A percentile compares a stretch with the other conserved stretches of the same genome.
These are phyloP conservation scores for Eublepharis macularius DNA, from an alignment of 2,113 vertebrate genomes.

Conservation along the genomic window DNA sequence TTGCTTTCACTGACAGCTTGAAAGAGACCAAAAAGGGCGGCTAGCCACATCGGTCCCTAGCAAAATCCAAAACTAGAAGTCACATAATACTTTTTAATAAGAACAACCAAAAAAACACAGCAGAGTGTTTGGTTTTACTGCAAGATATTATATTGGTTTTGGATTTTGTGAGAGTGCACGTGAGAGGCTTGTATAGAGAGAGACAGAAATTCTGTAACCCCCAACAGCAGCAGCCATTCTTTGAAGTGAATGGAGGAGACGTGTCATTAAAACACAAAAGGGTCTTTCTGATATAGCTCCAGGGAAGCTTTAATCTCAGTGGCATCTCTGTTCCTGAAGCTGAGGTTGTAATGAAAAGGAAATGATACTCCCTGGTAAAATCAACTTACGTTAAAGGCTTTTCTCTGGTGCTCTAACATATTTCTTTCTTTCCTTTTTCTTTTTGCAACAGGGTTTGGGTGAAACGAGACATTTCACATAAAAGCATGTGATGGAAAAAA, in stretches of 20 bases:
- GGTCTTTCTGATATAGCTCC: not conserved
- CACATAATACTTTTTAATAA: too few relatives aligned
- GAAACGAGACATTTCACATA: not conserved
- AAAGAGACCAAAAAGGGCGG: not conserved
- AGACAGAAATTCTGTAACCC: not conserved
- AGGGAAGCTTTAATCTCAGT: slow-evolving; percentile 1
- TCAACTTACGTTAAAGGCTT: not conserved
- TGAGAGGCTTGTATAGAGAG: not conserved
- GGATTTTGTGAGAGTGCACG: too few relatives aligned
- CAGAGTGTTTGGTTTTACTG: too few relatives aligned
- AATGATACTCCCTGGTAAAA: not conserved
- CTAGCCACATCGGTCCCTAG: too few relatives aligned
- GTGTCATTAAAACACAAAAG: not conserved
- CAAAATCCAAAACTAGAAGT: too few relatives aligned
- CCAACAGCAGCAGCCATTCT: not conserved
- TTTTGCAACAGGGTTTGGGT: not conserved
- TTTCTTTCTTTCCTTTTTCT: not conserved
- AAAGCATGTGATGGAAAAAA: not conserved
- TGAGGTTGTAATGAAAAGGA: slow-evolving; percentile 3
- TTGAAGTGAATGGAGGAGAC: not conserved
- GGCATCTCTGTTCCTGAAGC: not conserved
- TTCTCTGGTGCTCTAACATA: not conserved
- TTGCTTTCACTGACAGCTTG: slow-evolving; percentile 22
- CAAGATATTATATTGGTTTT: too few relatives aligned
- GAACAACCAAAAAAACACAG: too few relatives aligned